Percentiles rank a stretch among this genome's conserved stretches.
phyloP scores from a whole-genome alignment of 2,888 invertebrate genomes.

The Protodeltote pygarga region DNA sequence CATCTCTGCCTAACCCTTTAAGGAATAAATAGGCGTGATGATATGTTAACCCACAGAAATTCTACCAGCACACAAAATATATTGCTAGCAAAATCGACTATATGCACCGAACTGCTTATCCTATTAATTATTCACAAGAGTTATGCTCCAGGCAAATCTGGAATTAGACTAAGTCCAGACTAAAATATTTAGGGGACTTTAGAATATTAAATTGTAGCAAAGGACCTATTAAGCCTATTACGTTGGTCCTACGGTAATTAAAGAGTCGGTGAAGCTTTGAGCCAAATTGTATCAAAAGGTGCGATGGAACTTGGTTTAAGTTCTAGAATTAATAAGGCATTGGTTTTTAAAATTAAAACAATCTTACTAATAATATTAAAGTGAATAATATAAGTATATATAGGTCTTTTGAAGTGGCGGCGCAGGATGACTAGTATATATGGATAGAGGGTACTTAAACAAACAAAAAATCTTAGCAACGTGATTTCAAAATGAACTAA shows the following conservation, averaged over 20 bases:
- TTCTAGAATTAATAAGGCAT: too few species aligned
- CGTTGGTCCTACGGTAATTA: conserved; percentile 10
- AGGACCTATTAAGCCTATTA: conserved; percentile 23
- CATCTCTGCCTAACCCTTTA: too few species aligned
- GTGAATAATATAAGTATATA: too few species aligned
- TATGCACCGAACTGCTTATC: conserved; percentile 21
- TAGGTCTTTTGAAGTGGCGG: too few species aligned
- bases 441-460: too few species aligned
- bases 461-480: too few species aligned
- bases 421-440: too few species aligned
- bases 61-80: conserved; percentile 7
- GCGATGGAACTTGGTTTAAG: neutral
- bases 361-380: too few species aligned
- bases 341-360: neutral
- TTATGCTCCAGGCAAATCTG: conserved; percentile 30
- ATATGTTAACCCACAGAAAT: too few species aligned
- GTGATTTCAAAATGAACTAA: too few species aligned
- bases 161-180: conserved; percentile 31
- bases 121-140: conserved; percentile 36
- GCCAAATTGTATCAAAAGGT: neutral
- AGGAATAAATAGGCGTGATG: too few species aligned
- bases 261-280: neutral
- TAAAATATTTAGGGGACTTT: conserved; percentile 23
- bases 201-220: conserved; percentile 1
- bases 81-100: conserved; percentile 6